Evolutionary conservation across 1,140 invertebrate species (phyloP).

Genomic region (Monomorium pharaonis): DNA sequence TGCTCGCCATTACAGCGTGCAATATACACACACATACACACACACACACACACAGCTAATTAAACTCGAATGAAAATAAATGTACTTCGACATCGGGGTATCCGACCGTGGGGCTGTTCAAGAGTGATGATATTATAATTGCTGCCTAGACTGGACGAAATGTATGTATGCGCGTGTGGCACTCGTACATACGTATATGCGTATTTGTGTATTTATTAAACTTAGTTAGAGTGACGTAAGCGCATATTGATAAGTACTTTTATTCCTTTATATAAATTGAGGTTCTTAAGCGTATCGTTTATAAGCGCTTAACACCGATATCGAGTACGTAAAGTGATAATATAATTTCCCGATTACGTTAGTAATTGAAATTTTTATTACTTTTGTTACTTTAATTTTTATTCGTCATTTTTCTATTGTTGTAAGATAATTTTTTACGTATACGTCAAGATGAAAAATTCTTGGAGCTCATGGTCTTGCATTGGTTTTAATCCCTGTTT

Average conservation of each 20-base stretch:
- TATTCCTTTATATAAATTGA: background rate
- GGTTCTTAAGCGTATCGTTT: background rate
- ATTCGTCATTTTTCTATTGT: background rate
- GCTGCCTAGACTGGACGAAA: conserved; percentile 41
- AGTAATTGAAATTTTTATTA: background rate
- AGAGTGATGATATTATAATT: conserved; percentile 61
- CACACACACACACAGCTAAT: conserved; percentile 68
- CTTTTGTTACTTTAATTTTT: background rate
- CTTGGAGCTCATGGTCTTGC: background rate
- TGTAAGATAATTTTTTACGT: background rate
- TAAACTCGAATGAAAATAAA: conserved; percentile 76
- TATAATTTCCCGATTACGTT: background rate
- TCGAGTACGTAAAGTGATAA: background rate
- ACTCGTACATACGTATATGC: too few species aligned
- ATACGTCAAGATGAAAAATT: background rate
- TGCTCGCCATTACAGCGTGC: conserved; percentile 75
- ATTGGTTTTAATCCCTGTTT: background rate
- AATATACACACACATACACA: conserved; percentile 58
- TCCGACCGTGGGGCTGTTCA: conserved; percentile 34
- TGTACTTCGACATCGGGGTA: conserved; percentile 42
- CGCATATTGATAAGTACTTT: conserved; percentile 25
- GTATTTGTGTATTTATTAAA: conserved; percentile 19
- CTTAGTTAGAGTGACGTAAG: background rate
- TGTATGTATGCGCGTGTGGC: background rate
- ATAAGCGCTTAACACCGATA: background rate